Conservation (phyloP, 2,113 vertebrate species). For the Syrrhaptes paradoxus region DNA sequence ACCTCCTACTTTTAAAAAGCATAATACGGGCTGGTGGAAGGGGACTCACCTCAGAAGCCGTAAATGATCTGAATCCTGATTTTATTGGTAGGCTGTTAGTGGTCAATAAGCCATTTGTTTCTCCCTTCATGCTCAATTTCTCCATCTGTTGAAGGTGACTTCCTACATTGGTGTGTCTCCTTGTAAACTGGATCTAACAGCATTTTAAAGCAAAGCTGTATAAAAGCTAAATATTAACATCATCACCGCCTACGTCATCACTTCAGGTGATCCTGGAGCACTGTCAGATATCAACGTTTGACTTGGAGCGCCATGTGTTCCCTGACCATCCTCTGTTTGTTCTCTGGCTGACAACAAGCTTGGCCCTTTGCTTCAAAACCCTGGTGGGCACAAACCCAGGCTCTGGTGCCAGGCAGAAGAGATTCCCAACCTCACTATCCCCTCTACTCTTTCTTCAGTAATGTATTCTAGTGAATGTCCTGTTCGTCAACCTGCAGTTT, state of each 20-base stretch:
- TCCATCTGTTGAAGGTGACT: background rate
- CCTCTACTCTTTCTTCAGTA: background rate
- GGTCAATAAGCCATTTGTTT: background rate
- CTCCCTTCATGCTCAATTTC: background rate
- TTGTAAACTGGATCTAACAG: background rate
- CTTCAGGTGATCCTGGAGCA: rapidly evolving
- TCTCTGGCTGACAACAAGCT: background rate
- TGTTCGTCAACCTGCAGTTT: background rate
- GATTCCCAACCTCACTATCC: background rate
- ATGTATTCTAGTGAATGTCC: background rate
- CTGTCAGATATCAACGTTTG: background rate
- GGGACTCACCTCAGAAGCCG: background rate
- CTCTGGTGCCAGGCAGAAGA: background rate
- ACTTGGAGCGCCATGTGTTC: rapidly evolving
- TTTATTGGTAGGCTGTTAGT: background rate
- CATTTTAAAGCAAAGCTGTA: background rate
- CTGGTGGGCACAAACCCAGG: background rate
- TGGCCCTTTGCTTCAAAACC: rapidly evolving
- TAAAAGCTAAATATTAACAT: background rate
- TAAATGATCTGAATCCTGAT: background rate
- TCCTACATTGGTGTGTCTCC: background rate
- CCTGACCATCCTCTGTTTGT: background rate
- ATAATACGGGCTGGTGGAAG: background rate
- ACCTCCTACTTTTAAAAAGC: background rate
- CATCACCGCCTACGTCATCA: background rate